These are phyloP conservation scores for Pristiophorus japonicus DNA, from an alignment of 2,113 vertebrate species.

Conservation along the genomic window DNA sequence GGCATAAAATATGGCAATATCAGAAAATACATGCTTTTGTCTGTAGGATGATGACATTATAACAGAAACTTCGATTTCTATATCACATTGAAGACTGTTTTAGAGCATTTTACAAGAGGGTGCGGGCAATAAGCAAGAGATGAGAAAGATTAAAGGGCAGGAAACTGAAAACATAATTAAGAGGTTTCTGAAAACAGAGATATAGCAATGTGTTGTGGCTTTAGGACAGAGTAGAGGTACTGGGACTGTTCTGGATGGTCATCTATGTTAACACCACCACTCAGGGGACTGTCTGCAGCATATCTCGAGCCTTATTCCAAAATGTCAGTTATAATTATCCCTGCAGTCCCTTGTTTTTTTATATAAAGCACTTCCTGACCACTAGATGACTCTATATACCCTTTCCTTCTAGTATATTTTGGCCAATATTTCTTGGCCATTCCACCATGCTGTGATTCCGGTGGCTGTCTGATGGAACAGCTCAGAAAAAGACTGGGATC, in stretches of 20 bases:
- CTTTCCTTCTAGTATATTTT: background rate
- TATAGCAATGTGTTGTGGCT: background rate
- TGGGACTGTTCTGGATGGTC: background rate
- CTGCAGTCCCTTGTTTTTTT: background rate
- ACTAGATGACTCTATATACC: background rate
- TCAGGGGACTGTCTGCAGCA: background rate
- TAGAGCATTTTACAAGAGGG: background rate
- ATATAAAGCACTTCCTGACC: background rate
- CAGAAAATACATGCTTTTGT: background rate
- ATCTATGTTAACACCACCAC: background rate
- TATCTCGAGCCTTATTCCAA: background rate
- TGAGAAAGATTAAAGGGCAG: background rate
- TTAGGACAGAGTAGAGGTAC: background rate
- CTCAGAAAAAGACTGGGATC: background rate
- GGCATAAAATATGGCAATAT: constrained; percentile 1
- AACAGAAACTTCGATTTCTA: background rate
- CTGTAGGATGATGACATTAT: background rate
- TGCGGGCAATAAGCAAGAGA: background rate
- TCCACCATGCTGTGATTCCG: background rate
- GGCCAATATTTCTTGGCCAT: background rate
- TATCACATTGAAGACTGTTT: background rate
- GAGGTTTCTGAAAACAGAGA: background rate
- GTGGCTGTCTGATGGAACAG: background rate
- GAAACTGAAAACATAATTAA: background rate
- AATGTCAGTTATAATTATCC: background rate